Base-by-base conservation (phyloP, 1,140 invertebrate species). In the Pseudoatta argentina region DNA sequence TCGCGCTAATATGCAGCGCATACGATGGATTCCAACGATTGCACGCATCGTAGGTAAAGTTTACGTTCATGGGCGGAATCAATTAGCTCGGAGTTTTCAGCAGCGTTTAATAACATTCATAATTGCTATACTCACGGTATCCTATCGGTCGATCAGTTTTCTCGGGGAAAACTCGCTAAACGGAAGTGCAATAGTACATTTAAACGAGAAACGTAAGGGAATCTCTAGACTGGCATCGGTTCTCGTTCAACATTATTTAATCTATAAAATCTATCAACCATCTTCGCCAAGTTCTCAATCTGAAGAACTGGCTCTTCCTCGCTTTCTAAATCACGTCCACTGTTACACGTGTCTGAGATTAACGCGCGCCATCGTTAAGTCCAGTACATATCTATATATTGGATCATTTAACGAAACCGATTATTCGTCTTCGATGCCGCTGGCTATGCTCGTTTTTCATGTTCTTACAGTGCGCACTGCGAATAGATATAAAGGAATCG, bases 291-390 rank as follows among this genome's bases (percentile, higher is more conserved):
- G 61, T 24, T 67, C 69, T 44, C 63, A 27, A 10, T 0, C 63
- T 48, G 24, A 24, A 66, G 55, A 73, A 44, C n/a, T 48, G 44
- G 59, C 21, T 73, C 21, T 48, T 78, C 79, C 82, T 88, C 83
- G 71, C 83, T 89, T 89, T 89, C 87, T 88, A 88, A 86, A 72
- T 44, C 57, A 86, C 67, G 18, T 18, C 51, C 44, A 27, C 3
- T 12, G 21, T 55, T n/a, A 72, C 48, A 55, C 73, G 57, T 53
- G 85, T 75, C 53, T 55, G 79, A 79, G 72, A 72, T 16, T 73
- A 48, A 57, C 64, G 66, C 39, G 44, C 53, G n/a, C 34, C 24
- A 71, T 77, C 57, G n/a, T 81, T 39, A 57, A 24, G 59, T 79
- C 1, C 27, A 30, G 48, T 21, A 34, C 48, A 5, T 81, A 85